phyloP scores from a whole-genome alignment of 2,797 vertebrate species.

The Phyllotis vaccarum region DNA sequence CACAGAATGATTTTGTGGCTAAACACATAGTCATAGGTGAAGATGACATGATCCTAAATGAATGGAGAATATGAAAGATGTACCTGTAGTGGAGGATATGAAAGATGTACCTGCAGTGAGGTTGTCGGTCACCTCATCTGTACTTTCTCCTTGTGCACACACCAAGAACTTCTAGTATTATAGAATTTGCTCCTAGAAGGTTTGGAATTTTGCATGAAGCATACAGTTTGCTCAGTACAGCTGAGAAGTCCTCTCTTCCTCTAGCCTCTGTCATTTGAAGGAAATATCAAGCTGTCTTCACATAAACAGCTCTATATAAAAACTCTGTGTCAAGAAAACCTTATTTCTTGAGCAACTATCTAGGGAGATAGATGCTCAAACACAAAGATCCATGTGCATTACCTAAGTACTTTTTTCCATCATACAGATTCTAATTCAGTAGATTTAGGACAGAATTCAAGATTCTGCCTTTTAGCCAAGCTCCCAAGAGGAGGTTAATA shows the following conservation, averaged over 20 bases:
- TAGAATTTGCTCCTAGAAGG: conserved; percentile 27
- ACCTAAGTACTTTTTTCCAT: background rate
- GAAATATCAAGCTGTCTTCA: background rate
- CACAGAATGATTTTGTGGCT: conserved; percentile 29
- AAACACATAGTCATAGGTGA: conserved; percentile 45
- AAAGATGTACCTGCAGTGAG: background rate
- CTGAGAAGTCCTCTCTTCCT: background rate
- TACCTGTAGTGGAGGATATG: background rate
- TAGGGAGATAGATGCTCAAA: background rate
- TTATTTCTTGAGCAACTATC: background rate
- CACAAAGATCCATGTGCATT: background rate
- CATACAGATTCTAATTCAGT: background rate
- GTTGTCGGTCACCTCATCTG: background rate
- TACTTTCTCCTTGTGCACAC: background rate
- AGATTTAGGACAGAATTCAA: background rate
- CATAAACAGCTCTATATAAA: background rate
- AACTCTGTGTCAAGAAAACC: background rate
- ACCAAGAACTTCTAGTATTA: background rate
- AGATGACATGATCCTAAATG: conserved; percentile 29
- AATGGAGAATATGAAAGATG: background rate
- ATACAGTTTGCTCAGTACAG: background rate
- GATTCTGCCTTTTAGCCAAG: background rate
- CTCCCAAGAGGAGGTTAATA: background rate
- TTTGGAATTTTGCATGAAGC: conserved; percentile 37
- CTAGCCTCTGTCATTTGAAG: conserved; percentile 47